Evolutionary conservation across 2,797 vertebrate species (phyloP).

Genomic region (Liasis olivaceus): DNA sequence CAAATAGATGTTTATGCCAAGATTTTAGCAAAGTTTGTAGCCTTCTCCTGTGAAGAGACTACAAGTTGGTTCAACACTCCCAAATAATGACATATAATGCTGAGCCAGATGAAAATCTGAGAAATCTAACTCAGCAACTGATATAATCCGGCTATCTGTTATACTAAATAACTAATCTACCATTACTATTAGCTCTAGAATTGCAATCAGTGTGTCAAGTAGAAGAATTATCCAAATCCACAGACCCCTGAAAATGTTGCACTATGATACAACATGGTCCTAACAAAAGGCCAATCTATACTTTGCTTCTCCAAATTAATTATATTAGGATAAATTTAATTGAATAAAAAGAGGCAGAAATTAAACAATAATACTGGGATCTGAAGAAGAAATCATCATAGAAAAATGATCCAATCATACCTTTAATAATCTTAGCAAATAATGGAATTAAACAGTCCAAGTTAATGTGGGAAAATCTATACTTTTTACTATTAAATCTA

Average conservation of each 20-base stretch:
- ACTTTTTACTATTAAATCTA: slow-evolving; percentile 53
- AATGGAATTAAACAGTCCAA: slow-evolving; percentile 67
- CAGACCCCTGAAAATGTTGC: background rate
- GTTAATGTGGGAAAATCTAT: slow-evolving; percentile 65
- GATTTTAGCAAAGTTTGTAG: background rate
- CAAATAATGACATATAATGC: background rate
- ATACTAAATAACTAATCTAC: background rate
- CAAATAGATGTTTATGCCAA: background rate
- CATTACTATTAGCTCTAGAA: background rate
- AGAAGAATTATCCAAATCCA: background rate
- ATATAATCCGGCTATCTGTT: background rate
- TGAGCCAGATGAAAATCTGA: background rate
- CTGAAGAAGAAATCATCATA: slow-evolving; percentile 48
- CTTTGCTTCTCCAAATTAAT: slow-evolving; percentile 27
- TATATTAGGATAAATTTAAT: slow-evolving; percentile 45
- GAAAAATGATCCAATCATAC: slow-evolving; percentile 54
- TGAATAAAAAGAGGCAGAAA: slow-evolving; percentile 42
- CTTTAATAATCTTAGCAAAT: slow-evolving; percentile 56
- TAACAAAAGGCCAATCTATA: slow-evolving; percentile 35
- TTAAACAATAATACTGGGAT: slow-evolving; percentile 49
- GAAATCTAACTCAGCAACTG: background rate
- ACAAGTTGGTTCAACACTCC: background rate
- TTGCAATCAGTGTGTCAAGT: background rate
- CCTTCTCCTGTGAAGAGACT: background rate
- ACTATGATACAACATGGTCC: background rate